Evolutionary conservation across 92 coral and sea anemone genomes (phyloP), one percentile per base, ranked within the genome.

Genomic region (Porites cylindrica): DNA sequence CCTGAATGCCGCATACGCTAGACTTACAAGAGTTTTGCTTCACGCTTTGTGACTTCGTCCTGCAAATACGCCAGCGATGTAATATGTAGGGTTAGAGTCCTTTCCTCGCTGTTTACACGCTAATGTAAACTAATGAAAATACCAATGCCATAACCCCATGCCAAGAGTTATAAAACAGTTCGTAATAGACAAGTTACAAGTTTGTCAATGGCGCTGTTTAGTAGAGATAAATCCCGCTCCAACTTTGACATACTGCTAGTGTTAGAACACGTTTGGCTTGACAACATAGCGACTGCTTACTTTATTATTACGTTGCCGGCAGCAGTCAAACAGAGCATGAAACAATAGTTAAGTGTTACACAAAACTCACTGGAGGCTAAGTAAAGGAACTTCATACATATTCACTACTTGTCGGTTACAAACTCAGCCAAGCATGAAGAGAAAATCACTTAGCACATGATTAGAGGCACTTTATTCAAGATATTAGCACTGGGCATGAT

Each of bases 351-450:
- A 72, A 73, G 51, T 51, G 80, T 64, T 51, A 73, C 23, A 75
- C 80, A 75, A 61, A 75, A 83, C 79, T 21, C 87, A 73, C 66
- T 73, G 80, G 64, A 73, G 51, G 56, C 67, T 81, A 73, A 47
- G 78, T 61, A 76, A 77, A 66, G 69, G 59, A 43, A 23, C 81
- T 85, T 85, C 67, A 76, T 85, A 70, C 89, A 85, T 85, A 85
- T 85, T 85, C 89, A 76, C 82, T 20, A 19, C 77, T 78, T 85
- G 89, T 85, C 89, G 29, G 64, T 85, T 66, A 85, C 67, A 70
- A 68, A 67, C 21, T 47, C 83, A 77, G 6, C 70, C 83, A 66
- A 23, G 82, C 89, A 83, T 85, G 75, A 66, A 68, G 14, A n/a
- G 65, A 64, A 24, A 47, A 61, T 74, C 73, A 62, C 73, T 83